Evolutionary conservation across 2,797 vertebrate species (phyloP).

Genomic region (Lagocephalus sceleratus): DNA sequence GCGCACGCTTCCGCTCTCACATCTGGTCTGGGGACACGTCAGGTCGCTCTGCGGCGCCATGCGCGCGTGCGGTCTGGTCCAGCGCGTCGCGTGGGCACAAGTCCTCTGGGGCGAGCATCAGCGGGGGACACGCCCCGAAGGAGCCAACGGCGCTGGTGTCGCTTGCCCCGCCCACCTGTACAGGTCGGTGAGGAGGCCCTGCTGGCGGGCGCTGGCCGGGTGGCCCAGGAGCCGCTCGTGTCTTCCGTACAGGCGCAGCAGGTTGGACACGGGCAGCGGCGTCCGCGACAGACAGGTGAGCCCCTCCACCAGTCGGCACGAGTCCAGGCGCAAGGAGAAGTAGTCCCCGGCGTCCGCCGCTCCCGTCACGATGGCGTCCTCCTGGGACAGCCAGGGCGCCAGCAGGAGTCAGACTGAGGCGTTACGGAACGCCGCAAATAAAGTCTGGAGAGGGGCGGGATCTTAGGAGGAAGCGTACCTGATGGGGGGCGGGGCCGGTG

Average conservation of each 20-base stretch:
- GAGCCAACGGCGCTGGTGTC: no score
- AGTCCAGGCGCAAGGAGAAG: slow-evolving; percentile 82
- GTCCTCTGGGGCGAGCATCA: no score
- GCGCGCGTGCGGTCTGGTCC: no score
- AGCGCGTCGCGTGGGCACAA: no score
- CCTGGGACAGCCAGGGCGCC: slow-evolving; percentile 59
- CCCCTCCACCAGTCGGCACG: slow-evolving; percentile 75
- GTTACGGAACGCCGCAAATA: no score
- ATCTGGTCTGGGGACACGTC: no score
- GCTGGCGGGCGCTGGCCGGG: slow-evolving; percentile 70
- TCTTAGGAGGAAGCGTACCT: slow-evolving; percentile 69
- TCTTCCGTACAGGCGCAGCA: slow-evolving; percentile 83
- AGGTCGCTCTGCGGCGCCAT: no score
- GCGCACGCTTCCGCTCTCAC: no score
- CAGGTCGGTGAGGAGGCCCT: slow-evolving; percentile 79
- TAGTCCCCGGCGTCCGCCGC: slow-evolving; percentile 77
- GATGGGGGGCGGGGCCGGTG: slow-evolving; percentile 39
- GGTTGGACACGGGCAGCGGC: slow-evolving; percentile 83
- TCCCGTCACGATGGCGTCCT: slow-evolving; percentile 79
- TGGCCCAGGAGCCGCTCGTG: slow-evolving; percentile 88
- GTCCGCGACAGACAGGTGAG: slow-evolving; percentile 87
- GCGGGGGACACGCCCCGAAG: no score
- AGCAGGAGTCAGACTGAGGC: not conserved
- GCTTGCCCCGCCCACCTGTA: slow-evolving; percentile 92
- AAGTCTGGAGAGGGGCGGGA: not conserved